A percentile compares a stretch with the other conserved stretches of the same genome.
Evolutionary conservation across 2,888 invertebrate genomes (phyloP).

Genomic region (Macrophya alboannulata): DNA sequence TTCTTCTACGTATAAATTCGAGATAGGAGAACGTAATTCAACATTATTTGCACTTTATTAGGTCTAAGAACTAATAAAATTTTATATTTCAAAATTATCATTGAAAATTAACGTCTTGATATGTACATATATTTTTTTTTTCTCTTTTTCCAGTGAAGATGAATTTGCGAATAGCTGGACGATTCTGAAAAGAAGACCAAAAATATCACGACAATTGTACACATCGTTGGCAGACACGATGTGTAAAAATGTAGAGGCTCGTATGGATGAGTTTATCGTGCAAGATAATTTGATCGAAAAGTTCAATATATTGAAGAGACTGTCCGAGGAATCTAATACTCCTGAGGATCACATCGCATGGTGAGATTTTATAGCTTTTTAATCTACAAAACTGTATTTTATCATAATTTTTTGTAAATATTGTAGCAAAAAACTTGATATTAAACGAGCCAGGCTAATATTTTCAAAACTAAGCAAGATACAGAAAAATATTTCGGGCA

Average conservation of each 20-base stretch:
- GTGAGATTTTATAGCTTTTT: conserved; percentile 62
- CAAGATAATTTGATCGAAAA: conserved; percentile 68
- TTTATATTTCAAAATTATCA: not conserved
- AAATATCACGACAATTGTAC: conserved; percentile 65
- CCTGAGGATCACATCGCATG: conserved; percentile 66
- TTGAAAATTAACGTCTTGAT: not conserved
- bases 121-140: not conserved
- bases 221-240: conserved; percentile 68
- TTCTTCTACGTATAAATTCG: not conserved
- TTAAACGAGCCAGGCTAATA: too few relatives aligned
- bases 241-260: conserved; percentile 65
- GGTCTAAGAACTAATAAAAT: not conserved
- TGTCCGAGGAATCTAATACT: conserved; percentile 64
- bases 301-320: conserved; percentile 65
- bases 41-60: not conserved
- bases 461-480: too few relatives aligned
- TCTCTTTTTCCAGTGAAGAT: conserved; percentile 68
- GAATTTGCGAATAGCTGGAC: conserved; percentile 69
- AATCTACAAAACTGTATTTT: not conserved
- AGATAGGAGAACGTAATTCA: not conserved
- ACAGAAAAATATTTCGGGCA: too few relatives aligned
- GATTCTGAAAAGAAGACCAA: conserved; percentile 65
- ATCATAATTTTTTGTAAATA: not conserved
- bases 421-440: too few relatives aligned
- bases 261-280: conserved; percentile 66